These are phyloP conservation scores for Eupeodes latifasciatus DNA, from an alignment of 2,888 invertebrate genomes.

Conservation along the genomic window DNA sequence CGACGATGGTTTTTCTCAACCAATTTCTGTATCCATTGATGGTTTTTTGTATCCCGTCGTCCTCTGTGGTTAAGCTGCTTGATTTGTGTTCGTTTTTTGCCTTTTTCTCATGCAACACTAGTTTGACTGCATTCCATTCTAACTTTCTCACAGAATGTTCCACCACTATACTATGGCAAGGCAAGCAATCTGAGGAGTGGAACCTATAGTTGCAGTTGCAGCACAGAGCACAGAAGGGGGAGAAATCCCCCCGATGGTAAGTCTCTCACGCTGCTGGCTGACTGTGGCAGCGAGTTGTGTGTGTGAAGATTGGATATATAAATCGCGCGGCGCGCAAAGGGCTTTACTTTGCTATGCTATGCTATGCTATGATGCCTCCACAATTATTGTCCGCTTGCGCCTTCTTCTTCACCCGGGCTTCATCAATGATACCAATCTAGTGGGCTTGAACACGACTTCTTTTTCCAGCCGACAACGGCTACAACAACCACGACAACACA, in stretches of 20 bases:
- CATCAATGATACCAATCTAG: slow-evolving; percentile 75
- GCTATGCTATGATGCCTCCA: slow-evolving; percentile 41
- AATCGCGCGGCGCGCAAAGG: slow-evolving; percentile 70
- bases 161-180: slow-evolving; percentile 12
- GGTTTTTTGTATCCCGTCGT: slow-evolving; percentile 75
- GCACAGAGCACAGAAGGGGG: background rate
- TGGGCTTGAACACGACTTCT: slow-evolving; percentile 67
- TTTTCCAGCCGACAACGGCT: slow-evolving; percentile 35
- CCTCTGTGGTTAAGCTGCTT: slow-evolving; percentile 65
- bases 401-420: slow-evolving; percentile 65
- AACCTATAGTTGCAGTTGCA: slow-evolving; percentile 20
- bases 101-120: slow-evolving; percentile 66
- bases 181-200: slow-evolving; percentile 26
- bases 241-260: slow-evolving; percentile 55
- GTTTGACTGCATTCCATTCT: slow-evolving; percentile 79
- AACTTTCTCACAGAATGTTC: slow-evolving; percentile 78
- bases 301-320: slow-evolving; percentile 54
- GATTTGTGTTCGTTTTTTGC: slow-evolving; percentile 60
- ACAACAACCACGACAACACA: slow-evolving; percentile 25
- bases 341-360: slow-evolving; percentile 42
- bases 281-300: slow-evolving; percentile 34
- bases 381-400: slow-evolving; percentile 67
- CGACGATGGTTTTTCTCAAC: slow-evolving; percentile 65
- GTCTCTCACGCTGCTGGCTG: slow-evolving; percentile 64
- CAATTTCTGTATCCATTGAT: slow-evolving; percentile 75